Evolutionary conservation across 2,797 vertebrate genomes (phyloP), one percentile per base, ranked within the genome.

Genomic region (Thripadectes ignobilis): DNA sequence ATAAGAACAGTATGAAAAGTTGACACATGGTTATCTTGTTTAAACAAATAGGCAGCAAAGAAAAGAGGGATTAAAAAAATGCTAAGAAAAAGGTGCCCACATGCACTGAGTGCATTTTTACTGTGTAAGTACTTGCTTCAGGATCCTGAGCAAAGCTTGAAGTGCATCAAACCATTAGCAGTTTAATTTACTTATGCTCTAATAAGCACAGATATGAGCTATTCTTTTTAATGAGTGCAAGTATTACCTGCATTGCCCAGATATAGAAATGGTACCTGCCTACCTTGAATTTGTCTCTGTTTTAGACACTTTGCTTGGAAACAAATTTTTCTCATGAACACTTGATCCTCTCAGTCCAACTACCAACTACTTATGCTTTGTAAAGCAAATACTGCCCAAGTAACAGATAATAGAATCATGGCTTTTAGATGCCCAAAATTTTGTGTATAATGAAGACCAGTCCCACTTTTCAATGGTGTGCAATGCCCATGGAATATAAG

Each of bases 201-300:
- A 87, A 95, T 96, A 96, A 92, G 82, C 94, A 96, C 90, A 95
- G 87, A 97, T 94, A 96, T 93, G 61, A 94, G 87, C 89, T 95
- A 89, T 95, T 96, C 93, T 93, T 97, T 96, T 97, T 96, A 95
- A 97, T 93, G 94, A 95, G 49, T 62, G 52, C 62, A 81, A 79
- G 76, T 82, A 48, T 85, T 85, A 85, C 66, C 86, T 88, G 80
- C 46, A 58, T 69, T 90, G 34, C 71, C 34, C 65, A 92, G 71
- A 82, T 72, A 52, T 1, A 65, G 74, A 86, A 93, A 80, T 67
- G 45, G 67, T 89, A 85, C 45, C 80, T 92, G 24, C 71, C 80
- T 87, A 24, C 30, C 63, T 77, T 61, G 54, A 75, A 32, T 69
- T 86, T 85, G 41, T 46, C 38, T 58, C 68, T 49, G 46, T 78